These are phyloP conservation scores for Lamellibrachia satsuma DNA, from an alignment of 2,888 invertebrate species.

Conservation along the genomic window DNA sequence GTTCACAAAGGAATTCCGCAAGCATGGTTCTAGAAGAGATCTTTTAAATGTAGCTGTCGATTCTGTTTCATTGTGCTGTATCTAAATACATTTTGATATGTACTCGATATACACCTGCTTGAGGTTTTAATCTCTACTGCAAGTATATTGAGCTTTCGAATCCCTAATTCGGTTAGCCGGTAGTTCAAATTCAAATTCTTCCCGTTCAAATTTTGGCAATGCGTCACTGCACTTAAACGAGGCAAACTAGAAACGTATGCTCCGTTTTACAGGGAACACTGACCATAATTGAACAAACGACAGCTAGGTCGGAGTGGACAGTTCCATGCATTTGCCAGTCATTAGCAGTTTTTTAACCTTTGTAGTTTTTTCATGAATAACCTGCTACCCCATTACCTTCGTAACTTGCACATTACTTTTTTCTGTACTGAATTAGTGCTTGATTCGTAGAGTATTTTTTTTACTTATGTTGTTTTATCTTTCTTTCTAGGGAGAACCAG, in stretches of 20 bases:
- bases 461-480: not conserved
- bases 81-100: not conserved
- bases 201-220: too few relatives aligned
- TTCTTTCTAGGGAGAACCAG: slow-evolving; percentile 37
- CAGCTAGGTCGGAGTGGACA: too few relatives aligned
- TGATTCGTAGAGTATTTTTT: not conserved
- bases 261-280: too few relatives aligned
- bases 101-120: not conserved
- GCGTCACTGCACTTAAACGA: too few relatives aligned
- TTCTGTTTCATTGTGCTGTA: not conserved
- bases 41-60: not conserved
- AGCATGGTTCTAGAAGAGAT: not conserved
- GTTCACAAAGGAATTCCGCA: not conserved
- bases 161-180: not conserved
- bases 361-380: too few relatives aligned
- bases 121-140: not conserved
- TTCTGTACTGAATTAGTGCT: not conserved
- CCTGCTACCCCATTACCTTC: not conserved
- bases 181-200: too few relatives aligned
- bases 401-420: not conserved
- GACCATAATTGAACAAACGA: too few relatives aligned
- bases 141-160: not conserved
- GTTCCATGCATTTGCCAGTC: too few relatives aligned
- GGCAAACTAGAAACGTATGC: too few relatives aligned
- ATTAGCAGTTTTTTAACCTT: too few relatives aligned